These are phyloP conservation scores for Ellobius talpinus DNA, from an alignment of 2,113 vertebrate species.

Conservation along the genomic window DNA sequence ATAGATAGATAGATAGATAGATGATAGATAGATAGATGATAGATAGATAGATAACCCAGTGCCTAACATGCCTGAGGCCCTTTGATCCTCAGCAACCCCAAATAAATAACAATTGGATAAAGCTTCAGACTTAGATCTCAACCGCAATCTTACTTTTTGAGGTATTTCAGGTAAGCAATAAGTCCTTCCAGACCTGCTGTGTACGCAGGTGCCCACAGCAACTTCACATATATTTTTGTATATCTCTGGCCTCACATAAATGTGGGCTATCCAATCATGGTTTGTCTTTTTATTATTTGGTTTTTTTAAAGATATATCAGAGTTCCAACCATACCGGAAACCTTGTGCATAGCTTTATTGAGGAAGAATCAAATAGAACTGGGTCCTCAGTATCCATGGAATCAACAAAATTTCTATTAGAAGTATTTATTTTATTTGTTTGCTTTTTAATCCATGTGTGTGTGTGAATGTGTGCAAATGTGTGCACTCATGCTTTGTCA, in stretches of 20 bases:
- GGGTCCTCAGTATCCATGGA: not conserved
- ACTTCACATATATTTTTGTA: not conserved
- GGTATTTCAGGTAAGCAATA: not conserved
- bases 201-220: not conserved
- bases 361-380: not conserved
- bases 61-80: not conserved
- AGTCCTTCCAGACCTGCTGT: not conserved
- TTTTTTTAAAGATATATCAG: not conserved
- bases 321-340: not conserved
- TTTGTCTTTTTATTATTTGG: not conserved
- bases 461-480: too few relatives aligned
- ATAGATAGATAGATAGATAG: too few relatives aligned
- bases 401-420: not conserved
- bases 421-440: not conserved
- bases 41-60: not conserved
- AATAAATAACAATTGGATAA: not conserved
- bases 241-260: not conserved
- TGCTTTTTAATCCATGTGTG: not conserved
- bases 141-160: not conserved
- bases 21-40: too few relatives aligned
- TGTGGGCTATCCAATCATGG: not conserved
- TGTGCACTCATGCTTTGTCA: not conserved
- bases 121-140: not conserved
- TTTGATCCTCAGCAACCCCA: not conserved
- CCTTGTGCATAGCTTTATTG: not conserved